Evolutionary conservation across 2,797 vertebrate genomes (phyloP), one percentile per base, ranked within the genome.

Genomic region (Sebastes kiyomatsui): DNA sequence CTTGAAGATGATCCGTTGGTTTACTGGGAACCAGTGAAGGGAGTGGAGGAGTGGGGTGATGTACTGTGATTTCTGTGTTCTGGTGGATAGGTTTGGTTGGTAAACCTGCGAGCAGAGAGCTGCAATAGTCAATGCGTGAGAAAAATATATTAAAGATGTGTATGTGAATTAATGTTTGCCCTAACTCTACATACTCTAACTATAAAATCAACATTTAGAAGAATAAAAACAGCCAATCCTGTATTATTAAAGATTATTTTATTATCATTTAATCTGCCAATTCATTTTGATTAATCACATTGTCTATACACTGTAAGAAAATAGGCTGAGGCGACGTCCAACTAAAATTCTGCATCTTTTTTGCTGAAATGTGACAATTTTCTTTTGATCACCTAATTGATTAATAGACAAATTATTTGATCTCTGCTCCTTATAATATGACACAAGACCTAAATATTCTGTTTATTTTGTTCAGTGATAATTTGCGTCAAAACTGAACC

Each of bases 121-220:
- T n/a, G 18, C 18, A 49, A 49, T 49, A 49, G 46, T n/a, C 46
- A 49, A 49, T 49, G 46, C 0, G 46, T 49, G 46, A 49, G 46
- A 5, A 20, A 86, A 79, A 22, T 33, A 27, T 13, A 23, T 30
- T 32, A 12, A 67, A 73, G 25, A 74, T 55, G 3, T 14, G 55
- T 7, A n/a, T 0, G 8, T 71, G 69, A 67, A 93, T 90, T 94
- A 95, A 92, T 95, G 95, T 96, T 96, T 96, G 96, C 95, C 95
- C 96, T 95, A 97, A 96, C 96, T 95, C 11, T 2, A n/a, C 9
- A 4, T n/a, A 22, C 13, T 23, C n/a, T 22, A 23, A 32, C 14
- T 35, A 58, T 0, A 49, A 76, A 61, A 22, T 64, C 12, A 60
- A 52, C 7, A 28, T 22, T 5, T 11, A 9, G 27, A 23, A 32